Evolutionary conservation across 2,888 invertebrate genomes (phyloP), one percentile per base, ranked within the genome.

Genomic region (Cecidostiba fungosa): DNA sequence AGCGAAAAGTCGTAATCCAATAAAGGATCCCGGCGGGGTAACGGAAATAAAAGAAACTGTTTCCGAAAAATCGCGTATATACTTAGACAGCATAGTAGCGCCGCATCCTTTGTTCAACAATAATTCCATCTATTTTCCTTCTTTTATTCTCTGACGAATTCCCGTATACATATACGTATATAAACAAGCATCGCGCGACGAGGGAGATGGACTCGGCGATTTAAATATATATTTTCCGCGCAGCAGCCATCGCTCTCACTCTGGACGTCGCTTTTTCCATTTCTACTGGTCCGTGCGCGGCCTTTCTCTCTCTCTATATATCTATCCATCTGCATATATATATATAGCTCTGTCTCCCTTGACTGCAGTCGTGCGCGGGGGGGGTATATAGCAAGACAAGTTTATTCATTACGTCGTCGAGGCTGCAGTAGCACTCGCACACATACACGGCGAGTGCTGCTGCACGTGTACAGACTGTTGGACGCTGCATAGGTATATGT

Each of bases 161-260:
- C 6, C n/a, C 32, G 12, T 43, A 77, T 19, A 59, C 23, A 77
- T 23, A 66, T 47, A 36, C 29, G 14, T 26, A 16, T 43, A 19
- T 43, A 4, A 19, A n/a, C n/a, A n/a, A n/a, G n/a, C n/a, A n/a
- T n/a, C 16, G 10, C 50, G 59, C 47, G 47, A 29, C 26, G 54
- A 32, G 76, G 29, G 16, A n/a, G 78, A 19, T 59, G 59, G 23
- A 59, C 23, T 83, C 88, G 86, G 86, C 88, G 72, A 78, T 90
- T 77, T 59, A 83, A 83, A 83, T 83, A 83, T 83, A 83, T 77
- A 83, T 83, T 83, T 83, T 69, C 23, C 74, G 62, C 69, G 76
- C 62, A n/a, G 50, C 19, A 19, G 80, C 88, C 88, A 88, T 89
- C 89, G 88, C 89, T 89, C 90, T 86, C 89, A 84, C 87, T 83